Evolutionary conservation across 2,113 vertebrate species (phyloP).

Genomic region (human): DNA sequence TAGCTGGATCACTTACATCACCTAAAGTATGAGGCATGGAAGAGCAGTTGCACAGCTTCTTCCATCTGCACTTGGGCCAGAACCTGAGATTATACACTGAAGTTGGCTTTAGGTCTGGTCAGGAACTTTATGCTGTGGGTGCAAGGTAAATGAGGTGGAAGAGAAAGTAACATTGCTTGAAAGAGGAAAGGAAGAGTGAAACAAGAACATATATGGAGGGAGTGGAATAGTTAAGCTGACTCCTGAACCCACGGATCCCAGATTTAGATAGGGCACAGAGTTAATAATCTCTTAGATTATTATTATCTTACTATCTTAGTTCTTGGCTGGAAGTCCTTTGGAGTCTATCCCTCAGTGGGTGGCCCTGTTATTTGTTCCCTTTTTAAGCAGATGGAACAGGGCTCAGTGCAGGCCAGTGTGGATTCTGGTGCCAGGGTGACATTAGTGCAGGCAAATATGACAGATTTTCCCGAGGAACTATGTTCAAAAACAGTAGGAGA

Average conservation of each 20-base stretch:
- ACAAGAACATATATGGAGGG: background rate
- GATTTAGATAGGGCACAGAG: background rate
- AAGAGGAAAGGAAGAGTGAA: background rate
- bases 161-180: conserved; percentile 13
- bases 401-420: conserved; percentile 22
- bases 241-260: background rate
- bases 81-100: background rate
- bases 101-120: background rate
- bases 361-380: background rate
- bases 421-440: conserved; percentile 25
- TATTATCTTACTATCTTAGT: background rate
- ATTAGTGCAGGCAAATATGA: background rate
- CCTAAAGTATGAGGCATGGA: background rate
- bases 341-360: conserved; percentile 18
- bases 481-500: conserved; percentile 37
- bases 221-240: background rate
- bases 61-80: background rate
- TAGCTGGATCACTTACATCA: background rate
- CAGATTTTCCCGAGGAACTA: conserved; percentile 13
- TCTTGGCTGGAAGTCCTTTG: conserved; percentile 39
- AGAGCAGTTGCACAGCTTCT: background rate
- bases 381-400: conserved; percentile 18
- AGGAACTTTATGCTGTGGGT: background rate
- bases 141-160: background rate
- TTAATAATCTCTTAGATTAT: background rate